A percentile compares a stretch with the other conserved stretches of the same genome.
Evolutionary conservation across 1,140 invertebrate species (phyloP).

Genomic region (Aphelinus atriplicis): DNA sequence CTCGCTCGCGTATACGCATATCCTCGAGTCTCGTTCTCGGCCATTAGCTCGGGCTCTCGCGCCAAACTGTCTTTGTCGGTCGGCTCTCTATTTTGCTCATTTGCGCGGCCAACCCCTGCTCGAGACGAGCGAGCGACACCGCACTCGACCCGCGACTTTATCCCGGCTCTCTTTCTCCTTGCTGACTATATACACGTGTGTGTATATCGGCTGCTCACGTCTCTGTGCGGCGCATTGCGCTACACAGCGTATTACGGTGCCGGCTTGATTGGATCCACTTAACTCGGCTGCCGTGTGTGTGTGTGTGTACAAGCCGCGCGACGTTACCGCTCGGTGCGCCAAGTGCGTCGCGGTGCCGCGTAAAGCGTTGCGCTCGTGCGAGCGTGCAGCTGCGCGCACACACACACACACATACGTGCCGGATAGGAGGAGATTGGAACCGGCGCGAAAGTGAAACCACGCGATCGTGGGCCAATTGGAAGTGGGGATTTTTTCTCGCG

Average conservation of each 20-base stretch:
- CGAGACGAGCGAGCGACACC: too few relatives aligned
- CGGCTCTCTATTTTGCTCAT: conserved; percentile 34
- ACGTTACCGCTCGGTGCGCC: conserved; percentile 57
- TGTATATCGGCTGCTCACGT: neutral
- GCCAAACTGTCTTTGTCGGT: conserved; percentile 31
- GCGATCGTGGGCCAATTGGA: conserved; percentile 14
- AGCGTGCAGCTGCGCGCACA: conserved; percentile 12
- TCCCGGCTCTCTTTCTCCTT: neutral
- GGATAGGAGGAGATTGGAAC: neutral
- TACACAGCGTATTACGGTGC: conserved; percentile 34
- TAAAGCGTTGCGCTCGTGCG: conserved; percentile 43
- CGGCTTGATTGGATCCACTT: conserved; percentile 63
- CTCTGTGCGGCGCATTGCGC: neutral
- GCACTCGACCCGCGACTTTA: neutral
- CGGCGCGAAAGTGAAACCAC: conserved; percentile 32
- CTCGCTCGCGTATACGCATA: too few relatives aligned
- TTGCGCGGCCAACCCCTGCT: neutral
- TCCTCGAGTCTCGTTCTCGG: too few relatives aligned
- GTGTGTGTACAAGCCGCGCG: conserved; percentile 49
- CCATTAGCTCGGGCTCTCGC: conserved; percentile 33
- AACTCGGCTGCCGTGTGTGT: conserved; percentile 43
- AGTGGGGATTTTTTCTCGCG: conserved; percentile 12
- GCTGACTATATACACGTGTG: too few relatives aligned
- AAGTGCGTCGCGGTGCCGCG: conserved; percentile 1
- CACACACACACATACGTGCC: conserved; percentile 7